Conservation (phyloP, 2,888 invertebrate genomes). For the Cremastobaeus sp. region DNA sequence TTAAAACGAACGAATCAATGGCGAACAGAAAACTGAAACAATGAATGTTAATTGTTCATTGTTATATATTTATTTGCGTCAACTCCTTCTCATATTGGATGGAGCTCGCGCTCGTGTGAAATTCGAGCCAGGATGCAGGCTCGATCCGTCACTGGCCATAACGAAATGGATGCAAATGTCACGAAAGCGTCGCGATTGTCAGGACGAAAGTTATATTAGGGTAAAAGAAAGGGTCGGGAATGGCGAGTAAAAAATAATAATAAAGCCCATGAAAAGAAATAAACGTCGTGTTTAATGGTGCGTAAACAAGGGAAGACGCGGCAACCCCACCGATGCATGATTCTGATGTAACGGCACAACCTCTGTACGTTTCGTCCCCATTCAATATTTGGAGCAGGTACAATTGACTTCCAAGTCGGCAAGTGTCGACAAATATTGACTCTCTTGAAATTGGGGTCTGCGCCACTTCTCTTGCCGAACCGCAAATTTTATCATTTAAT, state of each 20-base stretch:
- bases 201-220: constrained; percentile 17
- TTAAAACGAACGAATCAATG: constrained; percentile 5
- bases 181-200: constrained; percentile 44
- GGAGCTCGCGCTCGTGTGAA: constrained; percentile 1
- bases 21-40: constrained; percentile 25
- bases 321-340: constrained; percentile 22
- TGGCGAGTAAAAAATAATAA: constrained; percentile 14
- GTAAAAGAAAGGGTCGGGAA: constrained; percentile 27
- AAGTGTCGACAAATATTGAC: constrained; percentile 77
- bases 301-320: constrained; percentile 70
- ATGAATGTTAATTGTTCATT: constrained; percentile 52
- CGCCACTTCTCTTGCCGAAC: constrained; percentile 47
- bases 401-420: constrained; percentile 73
- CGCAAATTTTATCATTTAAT: constrained; percentile 52
- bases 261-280: constrained; percentile 69
- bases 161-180: constrained; percentile 61
- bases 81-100: constrained; percentile 23
- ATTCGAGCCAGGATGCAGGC: constrained; percentile 36
- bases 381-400: constrained; percentile 69
- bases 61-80: constrained; percentile 16
- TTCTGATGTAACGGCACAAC: constrained; percentile 49
- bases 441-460: constrained; percentile 72
- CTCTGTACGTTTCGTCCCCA: constrained; percentile 24
- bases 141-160: constrained; percentile 46
- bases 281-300: constrained; percentile 77